These are phyloP conservation scores for Phymatocera aterrima DNA, from an alignment of 2,888 invertebrate genomes.

Conservation along the genomic window DNA sequence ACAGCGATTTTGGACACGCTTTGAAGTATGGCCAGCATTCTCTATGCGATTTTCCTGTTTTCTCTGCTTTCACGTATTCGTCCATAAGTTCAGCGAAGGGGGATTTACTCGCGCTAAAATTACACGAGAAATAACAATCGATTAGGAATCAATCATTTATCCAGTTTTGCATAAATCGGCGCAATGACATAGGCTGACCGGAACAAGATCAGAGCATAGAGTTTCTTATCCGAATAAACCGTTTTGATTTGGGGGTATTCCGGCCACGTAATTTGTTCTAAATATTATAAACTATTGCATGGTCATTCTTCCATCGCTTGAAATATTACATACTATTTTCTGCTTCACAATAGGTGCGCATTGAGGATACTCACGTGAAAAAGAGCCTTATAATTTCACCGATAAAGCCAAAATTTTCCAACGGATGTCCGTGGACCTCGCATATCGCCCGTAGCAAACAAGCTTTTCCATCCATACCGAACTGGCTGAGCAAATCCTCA, in stretches of 20 bases:
- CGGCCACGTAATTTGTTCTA: background rate
- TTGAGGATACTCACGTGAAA: conserved; percentile 82
- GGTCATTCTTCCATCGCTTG: background rate
- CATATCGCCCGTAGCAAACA: conserved; percentile 90
- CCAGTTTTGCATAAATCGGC: background rate
- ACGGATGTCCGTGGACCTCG: conserved; percentile 88
- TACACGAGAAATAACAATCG: conserved; percentile 20
- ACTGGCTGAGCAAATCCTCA: conserved; percentile 87
- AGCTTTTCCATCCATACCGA: conserved; percentile 89
- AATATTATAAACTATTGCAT: background rate
- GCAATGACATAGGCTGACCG: background rate
- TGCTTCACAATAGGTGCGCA: background rate
- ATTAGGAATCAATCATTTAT: background rate
- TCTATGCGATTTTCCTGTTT: conserved; percentile 83
- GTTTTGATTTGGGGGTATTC: conserved; percentile 9
- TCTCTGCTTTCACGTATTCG: conserved; percentile 89
- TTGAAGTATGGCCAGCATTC: conserved; percentile 93
- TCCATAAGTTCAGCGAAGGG: conserved; percentile 84
- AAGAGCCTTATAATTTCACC: conserved; percentile 90
- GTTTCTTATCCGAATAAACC: conserved; percentile 17
- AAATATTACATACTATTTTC: too few relatives aligned
- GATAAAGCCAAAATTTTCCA: conserved; percentile 86
- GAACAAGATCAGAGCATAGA: background rate
- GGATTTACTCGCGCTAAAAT: conserved; percentile 86
- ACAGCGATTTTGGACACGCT: conserved; percentile 88